phyloP scores from a whole-genome alignment of 2,888 invertebrate genomes.

The Netelia virgata region DNA sequence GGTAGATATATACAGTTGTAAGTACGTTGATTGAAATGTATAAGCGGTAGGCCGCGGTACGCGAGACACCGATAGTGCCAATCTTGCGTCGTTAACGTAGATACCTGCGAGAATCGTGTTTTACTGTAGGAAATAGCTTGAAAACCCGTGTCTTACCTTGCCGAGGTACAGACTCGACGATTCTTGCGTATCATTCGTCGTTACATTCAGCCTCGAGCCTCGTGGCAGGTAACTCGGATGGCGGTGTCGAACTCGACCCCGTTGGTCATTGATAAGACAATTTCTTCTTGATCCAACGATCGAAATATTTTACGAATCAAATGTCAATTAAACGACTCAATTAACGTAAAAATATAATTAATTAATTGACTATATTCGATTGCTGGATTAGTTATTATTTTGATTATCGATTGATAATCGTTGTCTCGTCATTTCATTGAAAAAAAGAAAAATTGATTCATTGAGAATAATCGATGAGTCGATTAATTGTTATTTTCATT shows the following conservation, averaged over 20 bases:
- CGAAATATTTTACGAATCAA: not conserved
- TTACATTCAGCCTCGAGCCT: not conserved
- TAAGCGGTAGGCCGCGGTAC: not conserved
- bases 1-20: not conserved
- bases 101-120: constrained; percentile 16
- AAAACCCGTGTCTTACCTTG: constrained; percentile 35
- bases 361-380: too few species aligned
- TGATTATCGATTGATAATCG: too few species aligned
- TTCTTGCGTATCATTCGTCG: constrained; percentile 33
- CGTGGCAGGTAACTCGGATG: constrained; percentile 20
- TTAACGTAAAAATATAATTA: too few species aligned
- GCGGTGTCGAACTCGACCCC: not conserved
- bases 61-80: not conserved
- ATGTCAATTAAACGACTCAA: too few species aligned
- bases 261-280: not conserved
- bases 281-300: constrained; percentile 13
- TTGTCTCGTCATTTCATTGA: too few species aligned
- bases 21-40: not conserved
- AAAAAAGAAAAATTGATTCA: too few species aligned
- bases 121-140: not conserved
- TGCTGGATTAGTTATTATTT: too few species aligned
- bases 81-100: constrained; percentile 50
- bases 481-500: too few species aligned
- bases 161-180: constrained; percentile 51
- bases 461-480: too few species aligned